Evolutionary conservation across 2,888 invertebrate species (phyloP), one percentile per base, ranked within the genome.

Genomic region (Sympetrum striolatum): DNA sequence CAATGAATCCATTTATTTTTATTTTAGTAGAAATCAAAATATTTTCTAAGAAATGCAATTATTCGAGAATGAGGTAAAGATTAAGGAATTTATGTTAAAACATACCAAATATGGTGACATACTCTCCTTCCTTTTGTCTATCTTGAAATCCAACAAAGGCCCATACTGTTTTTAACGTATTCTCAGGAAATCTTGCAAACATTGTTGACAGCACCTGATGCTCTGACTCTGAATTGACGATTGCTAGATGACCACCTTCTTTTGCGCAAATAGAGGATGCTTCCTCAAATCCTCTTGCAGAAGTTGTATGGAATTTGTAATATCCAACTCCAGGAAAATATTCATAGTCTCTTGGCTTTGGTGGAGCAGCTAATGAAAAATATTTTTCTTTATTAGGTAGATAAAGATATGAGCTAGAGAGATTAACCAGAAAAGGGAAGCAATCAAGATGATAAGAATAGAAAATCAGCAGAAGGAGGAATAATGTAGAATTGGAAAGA

Each of bases 121-220:
- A 91, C 48, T 91, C 91, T 73, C 91, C 91, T 39, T 91, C 90
- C 35, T 82, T 90, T 31, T 64, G 91, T 64, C 64, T 90, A 81
- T 91, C 92, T 82, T 92, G 91, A 37, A 91, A 91, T 58, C 92
- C 91, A n/a, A 91, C 90, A 91, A 91, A 91, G 12, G 91, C 91
- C 82, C 91, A 91, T 64, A 90, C 90, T 14, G 22, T n/a, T 37
- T 86, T 86, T 14, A 86, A 60, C 37, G 2, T 1, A 22, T 64
- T 86, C 86, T 60, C 60, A 25, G 91, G 90, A 48, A 25, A 73
- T 37, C 91, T 80, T 22, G 90, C 81, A 39, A 91, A 91, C 48
- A 92, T 64, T 80, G 91, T 91, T 86, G 82, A 81, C 39, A 91
- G n/a, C 8, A 91, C 90, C 25, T 39, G 35, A n/a, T 91, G 90